Evolutionary conservation across 2,113 vertebrate species (phyloP), one percentile per base, ranked within the genome.

Genomic region (Seriola dumerili): DNA sequence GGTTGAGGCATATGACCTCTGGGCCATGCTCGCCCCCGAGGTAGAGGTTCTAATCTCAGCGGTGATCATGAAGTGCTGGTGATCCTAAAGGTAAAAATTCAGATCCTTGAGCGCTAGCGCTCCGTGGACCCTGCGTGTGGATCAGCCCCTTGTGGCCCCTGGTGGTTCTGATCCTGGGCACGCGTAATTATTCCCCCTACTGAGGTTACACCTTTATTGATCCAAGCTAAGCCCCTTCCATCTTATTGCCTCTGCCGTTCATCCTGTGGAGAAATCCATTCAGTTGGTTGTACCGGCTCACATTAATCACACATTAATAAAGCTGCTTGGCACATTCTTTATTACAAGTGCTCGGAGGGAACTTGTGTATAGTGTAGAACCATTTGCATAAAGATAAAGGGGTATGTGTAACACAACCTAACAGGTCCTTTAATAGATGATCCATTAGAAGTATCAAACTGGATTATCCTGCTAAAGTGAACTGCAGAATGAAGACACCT

Each of bases 261-360:
- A 52, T 76, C 55, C 80, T 68, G 34, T 68, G 21, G 61, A 67
- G 78, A 78, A 80, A 85, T 70, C 78, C 59, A 70, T 86, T 83
- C 62, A 44, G 36, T 67, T 63, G 50, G 44, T 65, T 78, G 29
- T 61, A 72, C 36, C 17, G n/a, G 7, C 55, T 81, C 80, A 48
- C 70, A 88, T 90, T 86, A 78, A 86, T 88, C 85, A 78, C 72
- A 54, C 48, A 68, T 77, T 89, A 85, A 87, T 84, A 86, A 83
- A 82, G 75, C 72, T 80, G 48, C 63, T 42, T 64, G 70, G 34
- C 78, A 82, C 62, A 66, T 88, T 86, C 72, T 79, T 88, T 80
- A 82, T 69, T 62, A 52, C 66, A 55, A 72, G 62, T 59, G 69
- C 76, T 85, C 0, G n/a, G 50, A 61, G 74, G 65, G 73, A 86